A percentile compares a stretch with the other conserved stretches of the same genome.
Evolutionary conservation across 2,113 vertebrate species (phyloP).

Genomic region (Zosterops hypoxanthus): DNA sequence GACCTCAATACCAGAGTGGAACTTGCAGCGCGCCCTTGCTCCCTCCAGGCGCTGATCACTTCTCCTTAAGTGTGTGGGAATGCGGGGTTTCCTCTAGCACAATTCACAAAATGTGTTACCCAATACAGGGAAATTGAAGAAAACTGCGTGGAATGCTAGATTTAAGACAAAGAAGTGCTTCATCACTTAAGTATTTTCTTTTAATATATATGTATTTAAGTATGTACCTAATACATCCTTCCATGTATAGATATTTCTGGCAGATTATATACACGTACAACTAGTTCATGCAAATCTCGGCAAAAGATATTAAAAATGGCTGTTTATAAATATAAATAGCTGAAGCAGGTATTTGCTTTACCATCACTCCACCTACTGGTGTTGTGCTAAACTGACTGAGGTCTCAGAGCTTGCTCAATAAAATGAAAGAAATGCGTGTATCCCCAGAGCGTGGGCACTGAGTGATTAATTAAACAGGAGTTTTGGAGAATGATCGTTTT

Average conservation of each 20-base stretch:
- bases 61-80: background rate
- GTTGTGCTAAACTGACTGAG: constrained; percentile 46
- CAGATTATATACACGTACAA: background rate
- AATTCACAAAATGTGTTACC: background rate
- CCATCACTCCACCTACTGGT: constrained; percentile 82
- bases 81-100: background rate
- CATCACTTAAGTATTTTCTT: background rate
- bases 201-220: background rate
- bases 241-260: background rate
- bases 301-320: constrained; percentile 44
- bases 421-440: background rate
- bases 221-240: background rate
- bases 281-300: constrained; percentile 51
- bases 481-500: background rate
- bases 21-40: background rate
- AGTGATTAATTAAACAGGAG: background rate
- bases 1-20: background rate
- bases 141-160: background rate
- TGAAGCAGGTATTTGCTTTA: constrained; percentile 72
- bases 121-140: background rate
- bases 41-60: background rate
- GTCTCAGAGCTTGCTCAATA: background rate
- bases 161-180: background rate
- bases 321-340: constrained; percentile 26
- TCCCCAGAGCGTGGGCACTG: background rate